Evolutionary conservation across 2,113 vertebrate genomes (phyloP).

Genomic region (Lepisosteus oculatus): DNA sequence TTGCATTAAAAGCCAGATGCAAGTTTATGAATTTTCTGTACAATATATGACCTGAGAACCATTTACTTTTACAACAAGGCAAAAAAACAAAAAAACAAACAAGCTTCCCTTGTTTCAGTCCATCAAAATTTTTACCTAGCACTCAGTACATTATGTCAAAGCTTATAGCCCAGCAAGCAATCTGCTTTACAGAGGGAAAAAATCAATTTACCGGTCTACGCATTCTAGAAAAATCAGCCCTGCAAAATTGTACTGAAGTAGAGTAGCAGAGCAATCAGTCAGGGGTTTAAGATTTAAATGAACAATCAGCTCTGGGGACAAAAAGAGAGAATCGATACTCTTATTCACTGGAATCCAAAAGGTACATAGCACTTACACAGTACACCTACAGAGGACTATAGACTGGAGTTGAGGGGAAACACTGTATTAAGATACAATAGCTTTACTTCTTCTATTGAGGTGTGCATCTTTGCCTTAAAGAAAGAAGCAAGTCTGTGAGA

Average conservation of each 20-base stretch:
- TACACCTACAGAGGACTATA: constrained; percentile 1
- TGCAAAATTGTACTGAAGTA: constrained; percentile 57
- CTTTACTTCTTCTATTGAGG: background rate
- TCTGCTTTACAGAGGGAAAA: constrained; percentile 18
- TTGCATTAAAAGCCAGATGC: too few species aligned
- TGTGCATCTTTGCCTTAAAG: background rate
- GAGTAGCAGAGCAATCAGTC: constrained; percentile 63
- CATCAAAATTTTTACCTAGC: background rate
- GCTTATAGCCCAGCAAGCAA: background rate
- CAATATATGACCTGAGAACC: too few species aligned
- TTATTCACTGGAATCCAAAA: constrained; percentile 17
- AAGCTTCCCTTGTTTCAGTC: background rate
- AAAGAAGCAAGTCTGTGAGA: background rate
- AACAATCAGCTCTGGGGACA: constrained; percentile 50
- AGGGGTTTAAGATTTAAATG: constrained; percentile 67
- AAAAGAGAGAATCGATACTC: constrained; percentile 17
- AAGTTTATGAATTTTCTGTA: too few species aligned
- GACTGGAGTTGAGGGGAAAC: background rate
- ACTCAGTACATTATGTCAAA: background rate
- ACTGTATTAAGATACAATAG: constrained; percentile 1
- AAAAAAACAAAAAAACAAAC: background rate
- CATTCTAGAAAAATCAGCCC: constrained; percentile 42
- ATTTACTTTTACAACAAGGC: too few species aligned
- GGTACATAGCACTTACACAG: background rate
- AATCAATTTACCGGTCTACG: constrained; percentile 14